phyloP scores from a whole-genome alignment of 1,140 invertebrate species.

The Rhopalosiphum padi region DNA sequence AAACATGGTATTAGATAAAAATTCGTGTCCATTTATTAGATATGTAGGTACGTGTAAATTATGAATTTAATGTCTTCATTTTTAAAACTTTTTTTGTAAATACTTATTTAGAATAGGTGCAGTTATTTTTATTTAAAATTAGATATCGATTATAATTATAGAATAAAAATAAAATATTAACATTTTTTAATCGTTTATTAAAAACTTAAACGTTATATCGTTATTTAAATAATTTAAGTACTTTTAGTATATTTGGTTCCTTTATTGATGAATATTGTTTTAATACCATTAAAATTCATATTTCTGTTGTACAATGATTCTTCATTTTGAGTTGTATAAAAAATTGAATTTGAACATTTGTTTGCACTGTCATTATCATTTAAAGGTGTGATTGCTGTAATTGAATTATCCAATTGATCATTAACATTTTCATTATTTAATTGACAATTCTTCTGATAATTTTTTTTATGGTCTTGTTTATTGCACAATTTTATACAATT shows the following conservation, averaged over 20 bases:
- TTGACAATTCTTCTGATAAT: background rate
- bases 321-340: background rate
- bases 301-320: background rate
- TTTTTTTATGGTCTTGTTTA: background rate
- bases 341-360: background rate
- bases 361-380: background rate
- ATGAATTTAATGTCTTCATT: too few relatives aligned
- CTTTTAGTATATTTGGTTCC: background rate
- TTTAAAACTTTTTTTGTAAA: too few relatives aligned
- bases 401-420: background rate
- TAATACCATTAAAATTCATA: background rate
- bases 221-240: background rate
- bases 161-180: too few relatives aligned
- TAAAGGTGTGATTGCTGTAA: background rate
- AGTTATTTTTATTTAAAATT: background rate
- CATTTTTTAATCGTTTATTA: too few relatives aligned
- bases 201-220: background rate
- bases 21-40: too few relatives aligned
- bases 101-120: background rate
- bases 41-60: too few relatives aligned
- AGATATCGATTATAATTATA: background rate
- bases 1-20: too few relatives aligned
- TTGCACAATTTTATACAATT: background rate
- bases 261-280: background rate
- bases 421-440: background rate